Percentiles rank a stretch among this genome's conserved stretches.
Conservation (phyloP, 2,888 invertebrate species). For the Caenorhabditis imperialis region DNA sequence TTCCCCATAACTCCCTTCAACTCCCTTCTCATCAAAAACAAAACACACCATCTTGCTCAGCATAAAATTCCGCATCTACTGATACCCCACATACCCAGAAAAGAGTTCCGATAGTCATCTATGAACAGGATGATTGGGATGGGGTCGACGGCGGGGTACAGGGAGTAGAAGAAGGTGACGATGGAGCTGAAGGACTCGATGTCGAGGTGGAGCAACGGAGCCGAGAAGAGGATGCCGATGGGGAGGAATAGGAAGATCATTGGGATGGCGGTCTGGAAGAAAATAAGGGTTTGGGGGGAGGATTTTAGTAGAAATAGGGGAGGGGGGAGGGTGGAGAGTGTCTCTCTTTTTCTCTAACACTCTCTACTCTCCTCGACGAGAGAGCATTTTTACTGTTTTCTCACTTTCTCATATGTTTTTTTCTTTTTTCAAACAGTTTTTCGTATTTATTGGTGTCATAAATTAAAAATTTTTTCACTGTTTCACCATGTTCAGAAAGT, state of each 20-base stretch:
- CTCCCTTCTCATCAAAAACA: no score
- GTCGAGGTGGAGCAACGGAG: slow-evolving; percentile 13
- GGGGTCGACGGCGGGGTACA: slow-evolving; percentile 28
- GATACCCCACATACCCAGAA: slow-evolving; percentile 12
- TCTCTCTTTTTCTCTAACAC: no score
- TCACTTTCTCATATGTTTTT: background rate
- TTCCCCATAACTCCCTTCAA: no score
- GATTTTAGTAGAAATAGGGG: no score
- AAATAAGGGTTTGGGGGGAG: no score
- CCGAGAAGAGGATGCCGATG: slow-evolving; percentile 21
- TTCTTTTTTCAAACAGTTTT: background rate
- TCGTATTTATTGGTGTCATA: no score
- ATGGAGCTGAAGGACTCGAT: slow-evolving; percentile 12
- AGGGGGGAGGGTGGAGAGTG: no score
- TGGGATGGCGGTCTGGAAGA: slow-evolving; percentile 21
- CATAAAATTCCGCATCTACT: no score
- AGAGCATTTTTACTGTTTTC: background rate
- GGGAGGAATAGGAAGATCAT: slow-evolving; percentile 25
- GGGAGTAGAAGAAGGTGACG: slow-evolving; percentile 24
- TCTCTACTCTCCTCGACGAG: no score
- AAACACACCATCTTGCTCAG: no score
- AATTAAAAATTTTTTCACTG: no score
- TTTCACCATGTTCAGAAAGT: no score
- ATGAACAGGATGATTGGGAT: slow-evolving; percentile 24
- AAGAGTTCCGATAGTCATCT: slow-evolving; percentile 10